phyloP scores from a whole-genome alignment of 1,140 invertebrate species.

The Capitella teleta region DNA sequence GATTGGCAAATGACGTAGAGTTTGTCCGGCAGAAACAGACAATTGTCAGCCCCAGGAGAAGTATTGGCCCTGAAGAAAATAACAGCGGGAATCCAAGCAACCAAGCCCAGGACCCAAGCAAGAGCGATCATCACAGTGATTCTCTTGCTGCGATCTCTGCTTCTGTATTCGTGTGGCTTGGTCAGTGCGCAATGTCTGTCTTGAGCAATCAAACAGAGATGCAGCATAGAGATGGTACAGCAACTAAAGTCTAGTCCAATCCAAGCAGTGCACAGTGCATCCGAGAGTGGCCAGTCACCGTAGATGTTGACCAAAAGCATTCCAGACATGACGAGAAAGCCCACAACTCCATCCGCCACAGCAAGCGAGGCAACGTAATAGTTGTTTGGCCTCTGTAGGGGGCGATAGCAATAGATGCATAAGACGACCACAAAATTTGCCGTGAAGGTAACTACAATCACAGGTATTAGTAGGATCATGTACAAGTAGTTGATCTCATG shows the following conservation, averaged over 20 bases:
- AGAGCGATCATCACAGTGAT: background rate
- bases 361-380: conserved; percentile 16
- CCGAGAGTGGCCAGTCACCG: conserved; percentile 12
- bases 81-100: background rate
- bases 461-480: too few species aligned
- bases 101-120: background rate
- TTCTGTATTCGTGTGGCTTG: conserved; percentile 68
- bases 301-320: conserved; percentile 12
- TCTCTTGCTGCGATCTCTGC: too few species aligned
- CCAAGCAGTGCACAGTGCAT: conserved; percentile 10
- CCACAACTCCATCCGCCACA: conserved; percentile 16
- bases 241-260: conserved; percentile 11
- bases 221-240: conserved; percentile 46
- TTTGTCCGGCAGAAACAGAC: background rate
- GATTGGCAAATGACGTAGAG: conserved; percentile 1
- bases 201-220: conserved; percentile 63
- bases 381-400: too few species aligned
- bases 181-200: conserved; percentile 76
- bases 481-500: too few species aligned
- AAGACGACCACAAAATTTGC: too few species aligned
- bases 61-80: background rate
- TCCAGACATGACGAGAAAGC: conserved; percentile 16
- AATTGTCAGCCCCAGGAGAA: background rate
- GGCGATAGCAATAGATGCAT: too few species aligned
- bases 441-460: too few species aligned